phyloP scores from a whole-genome alignment of 2,888 invertebrate genomes.

The Drosophila silvestris region DNA sequence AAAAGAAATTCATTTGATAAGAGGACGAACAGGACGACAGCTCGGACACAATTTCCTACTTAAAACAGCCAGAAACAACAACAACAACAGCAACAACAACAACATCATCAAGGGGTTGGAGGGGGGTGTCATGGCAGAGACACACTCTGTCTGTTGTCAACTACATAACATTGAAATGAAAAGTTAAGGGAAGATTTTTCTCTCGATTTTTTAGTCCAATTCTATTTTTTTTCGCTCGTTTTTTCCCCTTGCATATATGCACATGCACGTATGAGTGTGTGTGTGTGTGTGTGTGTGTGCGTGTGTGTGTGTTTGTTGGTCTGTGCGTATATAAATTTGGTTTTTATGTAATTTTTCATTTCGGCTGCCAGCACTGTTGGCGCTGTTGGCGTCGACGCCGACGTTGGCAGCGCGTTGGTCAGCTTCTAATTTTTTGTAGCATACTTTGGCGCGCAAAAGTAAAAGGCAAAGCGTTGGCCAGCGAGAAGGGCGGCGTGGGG shows the following conservation, averaged over 20 bases:
- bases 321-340: slow-evolving; percentile 70
- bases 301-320: slow-evolving; percentile 34
- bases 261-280: slow-evolving; percentile 51
- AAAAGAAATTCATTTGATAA: slow-evolving; percentile 79
- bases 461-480: slow-evolving; percentile 44
- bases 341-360: slow-evolving; percentile 81
- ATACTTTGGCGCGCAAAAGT: slow-evolving; percentile 64
- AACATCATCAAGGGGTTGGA: slow-evolving; percentile 7
- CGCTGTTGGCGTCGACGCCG: slow-evolving; percentile 33
- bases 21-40: slow-evolving; percentile 43
- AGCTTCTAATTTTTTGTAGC: slow-evolving; percentile 54
- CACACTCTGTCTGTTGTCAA: slow-evolving; percentile 74
- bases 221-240: slow-evolving; percentile 36
- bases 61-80: slow-evolving; percentile 64
- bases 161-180: slow-evolving; percentile 74
- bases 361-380: slow-evolving; percentile 42
- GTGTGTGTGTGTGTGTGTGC: slow-evolving; percentile 22
- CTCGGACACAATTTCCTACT: slow-evolving; percentile 80
- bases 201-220: slow-evolving; percentile 31
- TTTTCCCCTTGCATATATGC: slow-evolving; percentile 50
- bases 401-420: slow-evolving; percentile 47
- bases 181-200: slow-evolving; percentile 76
- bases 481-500: neutral
- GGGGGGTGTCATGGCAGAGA: neutral
- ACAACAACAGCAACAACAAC: slow-evolving; percentile 37